Conservation (phyloP, 2,113 vertebrate genomes). For the Malurus melanocephalus region DNA sequence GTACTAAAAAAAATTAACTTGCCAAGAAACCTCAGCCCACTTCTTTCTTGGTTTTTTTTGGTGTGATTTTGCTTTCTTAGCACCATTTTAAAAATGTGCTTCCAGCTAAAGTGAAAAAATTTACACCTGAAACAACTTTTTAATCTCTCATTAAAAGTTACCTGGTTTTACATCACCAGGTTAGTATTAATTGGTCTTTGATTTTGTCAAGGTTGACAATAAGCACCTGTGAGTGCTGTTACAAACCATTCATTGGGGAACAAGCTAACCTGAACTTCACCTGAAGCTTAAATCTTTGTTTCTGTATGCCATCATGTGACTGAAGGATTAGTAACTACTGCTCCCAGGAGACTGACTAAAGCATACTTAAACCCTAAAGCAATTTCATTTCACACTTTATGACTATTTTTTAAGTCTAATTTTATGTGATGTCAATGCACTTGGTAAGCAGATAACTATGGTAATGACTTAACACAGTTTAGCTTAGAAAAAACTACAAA, state of each 20-base stretch:
- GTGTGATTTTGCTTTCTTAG: not conserved
- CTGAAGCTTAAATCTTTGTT: not conserved
- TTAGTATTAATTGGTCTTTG: not conserved
- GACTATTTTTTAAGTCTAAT: not conserved
- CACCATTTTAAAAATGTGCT: not conserved
- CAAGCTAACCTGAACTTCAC: not conserved
- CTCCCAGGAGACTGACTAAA: not conserved
- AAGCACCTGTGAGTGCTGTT: not conserved
- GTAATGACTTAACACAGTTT: not conserved
- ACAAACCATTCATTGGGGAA: not conserved
- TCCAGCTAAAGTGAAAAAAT: not conserved
- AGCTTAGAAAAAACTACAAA: not conserved
- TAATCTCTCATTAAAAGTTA: not conserved
- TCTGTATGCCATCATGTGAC: not conserved
- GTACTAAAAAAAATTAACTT: not conserved
- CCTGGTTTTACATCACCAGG: not conserved
- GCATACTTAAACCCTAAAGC: not conserved
- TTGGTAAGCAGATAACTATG: not conserved
- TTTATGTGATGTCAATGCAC: not conserved
- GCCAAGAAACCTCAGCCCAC: not conserved
- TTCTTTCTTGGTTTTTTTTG: not conserved
- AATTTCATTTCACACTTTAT: not conserved
- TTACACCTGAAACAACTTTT: not conserved
- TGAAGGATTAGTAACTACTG: not conserved
- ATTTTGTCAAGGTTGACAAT: not conserved